These are phyloP conservation scores for Bubo scandiacus DNA, from an alignment of 2,113 vertebrate genomes.

Conservation along the genomic window DNA sequence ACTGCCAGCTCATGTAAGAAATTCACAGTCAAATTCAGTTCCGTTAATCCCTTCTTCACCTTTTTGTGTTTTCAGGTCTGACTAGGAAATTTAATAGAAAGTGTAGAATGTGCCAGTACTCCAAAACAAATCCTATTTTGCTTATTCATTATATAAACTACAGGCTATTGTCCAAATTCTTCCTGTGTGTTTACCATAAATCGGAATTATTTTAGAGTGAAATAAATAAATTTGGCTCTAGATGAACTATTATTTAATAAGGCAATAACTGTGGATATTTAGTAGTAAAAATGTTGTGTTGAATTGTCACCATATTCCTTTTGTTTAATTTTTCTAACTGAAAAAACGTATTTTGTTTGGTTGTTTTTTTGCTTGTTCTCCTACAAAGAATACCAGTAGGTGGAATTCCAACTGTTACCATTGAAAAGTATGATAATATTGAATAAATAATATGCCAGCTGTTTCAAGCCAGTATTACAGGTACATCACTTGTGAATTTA, in stretches of 20 bases:
- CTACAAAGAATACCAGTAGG: background rate
- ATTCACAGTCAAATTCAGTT: background rate
- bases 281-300: background rate
- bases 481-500: background rate
- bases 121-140: background rate
- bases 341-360: background rate
- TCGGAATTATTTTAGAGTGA: background rate
- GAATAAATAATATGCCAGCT: background rate
- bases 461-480: background rate
- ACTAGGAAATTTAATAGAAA: background rate
- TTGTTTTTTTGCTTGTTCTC: background rate
- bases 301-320: background rate
- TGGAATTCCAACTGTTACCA: background rate
- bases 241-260: background rate
- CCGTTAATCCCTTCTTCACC: background rate
- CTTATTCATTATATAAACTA: background rate
- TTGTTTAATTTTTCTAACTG: background rate
- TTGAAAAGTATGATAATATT: background rate
- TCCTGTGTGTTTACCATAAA: background rate
- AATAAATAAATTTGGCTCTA: background rate
- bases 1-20: background rate
- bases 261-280: background rate
- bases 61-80: background rate
- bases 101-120: background rate
- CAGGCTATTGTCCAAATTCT: background rate